These are phyloP conservation scores for Cettia cetti DNA, from an alignment of 2,113 vertebrate genomes.

Conservation along the genomic window DNA sequence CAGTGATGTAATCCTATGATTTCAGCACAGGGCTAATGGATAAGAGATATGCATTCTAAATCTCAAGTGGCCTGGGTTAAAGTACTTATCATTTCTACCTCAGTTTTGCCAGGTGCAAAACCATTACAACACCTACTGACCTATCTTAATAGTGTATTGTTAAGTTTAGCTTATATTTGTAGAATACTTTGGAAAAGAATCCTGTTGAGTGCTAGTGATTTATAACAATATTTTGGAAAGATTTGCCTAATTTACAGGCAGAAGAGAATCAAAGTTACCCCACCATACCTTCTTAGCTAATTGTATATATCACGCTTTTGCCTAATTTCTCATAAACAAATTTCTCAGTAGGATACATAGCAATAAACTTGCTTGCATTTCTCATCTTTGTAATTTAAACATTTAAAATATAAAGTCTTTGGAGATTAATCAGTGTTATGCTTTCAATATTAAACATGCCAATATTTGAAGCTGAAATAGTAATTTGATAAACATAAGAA, in stretches of 20 bases:
- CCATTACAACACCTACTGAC: neutral
- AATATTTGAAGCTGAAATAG: neutral
- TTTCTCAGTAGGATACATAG: neutral
- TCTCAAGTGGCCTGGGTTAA: neutral
- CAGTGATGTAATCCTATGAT: slow-evolving; percentile 45
- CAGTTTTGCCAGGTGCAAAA: neutral
- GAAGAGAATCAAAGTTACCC: neutral
- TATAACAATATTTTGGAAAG: neutral
- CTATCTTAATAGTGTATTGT: neutral
- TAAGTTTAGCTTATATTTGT: neutral
- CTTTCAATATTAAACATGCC: neutral
- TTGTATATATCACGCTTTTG: neutral
- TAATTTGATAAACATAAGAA: neutral
- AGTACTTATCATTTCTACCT: neutral
- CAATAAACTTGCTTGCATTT: neutral
- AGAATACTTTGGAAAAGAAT: neutral
- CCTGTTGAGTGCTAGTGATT: neutral
- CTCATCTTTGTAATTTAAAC: neutral
- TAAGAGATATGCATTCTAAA: neutral
- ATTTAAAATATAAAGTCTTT: neutral
- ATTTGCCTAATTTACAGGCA: neutral
- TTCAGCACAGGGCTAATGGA: slow-evolving; percentile 1
- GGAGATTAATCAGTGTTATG: neutral
- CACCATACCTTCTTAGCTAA: neutral
- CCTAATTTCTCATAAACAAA: neutral